These are phyloP conservation scores for Hermaeophaga mercurialis DNA, from an alignment of 2,888 invertebrate species.

Conservation along the genomic window DNA sequence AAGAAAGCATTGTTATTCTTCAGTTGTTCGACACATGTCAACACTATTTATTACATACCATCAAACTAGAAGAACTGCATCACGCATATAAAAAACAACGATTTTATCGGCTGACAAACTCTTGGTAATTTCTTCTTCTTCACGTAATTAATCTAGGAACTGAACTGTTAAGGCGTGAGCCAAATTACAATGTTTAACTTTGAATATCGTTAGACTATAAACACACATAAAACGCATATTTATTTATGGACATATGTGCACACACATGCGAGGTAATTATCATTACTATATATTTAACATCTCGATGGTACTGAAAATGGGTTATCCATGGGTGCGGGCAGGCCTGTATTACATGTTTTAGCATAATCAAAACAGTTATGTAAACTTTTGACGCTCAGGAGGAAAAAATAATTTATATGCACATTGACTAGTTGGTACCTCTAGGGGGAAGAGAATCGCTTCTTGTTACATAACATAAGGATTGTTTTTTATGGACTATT, in stretches of 20 bases:
- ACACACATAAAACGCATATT: slow-evolving; percentile 15
- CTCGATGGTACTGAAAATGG: slow-evolving; percentile 2
- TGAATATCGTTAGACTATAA: slow-evolving; percentile 15
- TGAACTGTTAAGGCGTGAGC: slow-evolving; percentile 5
- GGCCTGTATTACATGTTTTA: slow-evolving; percentile 12
- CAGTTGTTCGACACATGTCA: no score
- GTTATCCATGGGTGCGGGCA: slow-evolving; percentile 5
- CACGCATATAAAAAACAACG: background rate
- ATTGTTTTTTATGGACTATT: no score
- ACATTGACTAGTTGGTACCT: no score
- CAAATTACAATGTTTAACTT: slow-evolving; percentile 4
- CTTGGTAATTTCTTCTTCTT: slow-evolving; percentile 1
- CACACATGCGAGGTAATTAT: slow-evolving; percentile 6
- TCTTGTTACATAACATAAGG: no score
- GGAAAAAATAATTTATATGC: no score
- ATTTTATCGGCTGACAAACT: background rate
- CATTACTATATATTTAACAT: background rate
- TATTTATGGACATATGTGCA: background rate
- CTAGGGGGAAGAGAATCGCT: no score
- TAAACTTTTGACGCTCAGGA: no score
- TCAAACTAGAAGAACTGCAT: background rate
- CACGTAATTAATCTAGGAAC: slow-evolving; percentile 1
- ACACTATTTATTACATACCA: slow-evolving; percentile 18
- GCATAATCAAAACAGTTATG: background rate
- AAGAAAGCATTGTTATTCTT: no score